Evolutionary conservation across 2,888 invertebrate genomes (phyloP).

Genomic region (Brassicogethes aeneus): DNA sequence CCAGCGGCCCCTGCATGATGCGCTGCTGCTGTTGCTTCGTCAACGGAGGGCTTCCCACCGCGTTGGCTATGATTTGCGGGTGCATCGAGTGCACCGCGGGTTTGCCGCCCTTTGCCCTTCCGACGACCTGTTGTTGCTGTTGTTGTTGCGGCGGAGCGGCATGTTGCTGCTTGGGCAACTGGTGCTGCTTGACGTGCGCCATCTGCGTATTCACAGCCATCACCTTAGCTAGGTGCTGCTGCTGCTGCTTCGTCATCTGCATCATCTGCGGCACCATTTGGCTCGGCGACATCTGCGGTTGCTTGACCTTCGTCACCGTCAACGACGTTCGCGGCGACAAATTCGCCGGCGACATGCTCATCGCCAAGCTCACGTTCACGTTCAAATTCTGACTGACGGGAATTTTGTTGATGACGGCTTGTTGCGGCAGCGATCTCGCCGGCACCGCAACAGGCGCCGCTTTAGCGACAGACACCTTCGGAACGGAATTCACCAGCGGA

Average conservation of each 20-base stretch:
- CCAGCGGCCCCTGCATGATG: slow-evolving; percentile 48
- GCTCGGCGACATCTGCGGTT: slow-evolving; percentile 24
- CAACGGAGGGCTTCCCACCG: slow-evolving; percentile 43
- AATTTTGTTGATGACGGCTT: slow-evolving; percentile 21
- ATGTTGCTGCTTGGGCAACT: slow-evolving; percentile 10
- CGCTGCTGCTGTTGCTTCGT: slow-evolving; percentile 16
- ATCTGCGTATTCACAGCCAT: slow-evolving; percentile 35
- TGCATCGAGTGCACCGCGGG: slow-evolving; percentile 18
- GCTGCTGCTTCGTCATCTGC: slow-evolving; percentile 12
- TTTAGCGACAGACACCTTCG: neutral
- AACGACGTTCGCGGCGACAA: slow-evolving; percentile 30
- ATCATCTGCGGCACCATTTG: slow-evolving; percentile 10
- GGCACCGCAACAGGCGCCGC: slow-evolving; percentile 1
- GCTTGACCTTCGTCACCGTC: slow-evolving; percentile 22
- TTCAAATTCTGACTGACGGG: slow-evolving; percentile 33
- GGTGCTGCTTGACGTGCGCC: slow-evolving; percentile 40
- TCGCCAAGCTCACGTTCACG: slow-evolving; percentile 31
- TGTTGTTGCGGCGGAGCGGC: slow-evolving; percentile 6
- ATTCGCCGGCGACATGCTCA: slow-evolving; percentile 25
- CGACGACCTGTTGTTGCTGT: slow-evolving; percentile 32
- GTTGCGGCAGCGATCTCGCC: slow-evolving; percentile 1
- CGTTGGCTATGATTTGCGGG: slow-evolving; percentile 42
- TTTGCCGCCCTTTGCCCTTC: slow-evolving; percentile 12
- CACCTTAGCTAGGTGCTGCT: slow-evolving; percentile 1
- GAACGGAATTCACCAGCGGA: neutral